Evolutionary conservation across 2,888 invertebrate genomes (phyloP).

Genomic region (Spisula solida): DNA sequence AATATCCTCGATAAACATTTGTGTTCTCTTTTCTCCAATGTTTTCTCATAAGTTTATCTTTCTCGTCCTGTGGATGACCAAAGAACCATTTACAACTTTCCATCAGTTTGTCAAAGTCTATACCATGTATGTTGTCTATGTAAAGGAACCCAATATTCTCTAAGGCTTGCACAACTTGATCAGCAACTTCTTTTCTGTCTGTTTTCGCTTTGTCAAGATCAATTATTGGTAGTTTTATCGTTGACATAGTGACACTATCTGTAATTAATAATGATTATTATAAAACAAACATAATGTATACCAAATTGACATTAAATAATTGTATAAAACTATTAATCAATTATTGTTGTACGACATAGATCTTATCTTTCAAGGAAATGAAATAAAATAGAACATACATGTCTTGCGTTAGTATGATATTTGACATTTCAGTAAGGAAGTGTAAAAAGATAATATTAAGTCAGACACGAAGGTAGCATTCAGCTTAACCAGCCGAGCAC

Average conservation of each 20-base stretch:
- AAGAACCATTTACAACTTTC: slow-evolving; percentile 76
- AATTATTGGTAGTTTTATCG: slow-evolving; percentile 71
- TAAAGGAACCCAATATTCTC: slow-evolving; percentile 78
- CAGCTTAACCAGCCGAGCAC: too few species aligned
- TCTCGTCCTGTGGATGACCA: slow-evolving; percentile 64
- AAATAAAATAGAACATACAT: too few species aligned
- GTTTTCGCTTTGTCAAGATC: slow-evolving; percentile 72
- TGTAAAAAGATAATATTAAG: too few species aligned
- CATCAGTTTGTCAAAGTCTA: slow-evolving; percentile 72
- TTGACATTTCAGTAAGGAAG: too few species aligned
- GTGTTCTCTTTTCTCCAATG: slow-evolving; percentile 69
- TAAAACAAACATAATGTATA: background rate
- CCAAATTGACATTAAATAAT: too few species aligned
- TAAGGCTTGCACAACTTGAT: slow-evolving; percentile 73
- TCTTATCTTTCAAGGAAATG: too few species aligned
- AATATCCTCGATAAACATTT: slow-evolving; percentile 79
- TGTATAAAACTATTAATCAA: too few species aligned
- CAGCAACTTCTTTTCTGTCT: slow-evolving; percentile 65
- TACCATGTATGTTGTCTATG: slow-evolving; percentile 75
- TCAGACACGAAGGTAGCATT: too few species aligned
- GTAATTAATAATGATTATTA: background rate
- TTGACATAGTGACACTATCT: background rate
- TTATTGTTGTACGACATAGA: too few species aligned
- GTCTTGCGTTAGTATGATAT: too few species aligned
- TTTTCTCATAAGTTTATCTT: slow-evolving; percentile 67